Evolutionary conservation across 2,797 vertebrate genomes (phyloP).

Genomic region (Siniperca obscura): DNA sequence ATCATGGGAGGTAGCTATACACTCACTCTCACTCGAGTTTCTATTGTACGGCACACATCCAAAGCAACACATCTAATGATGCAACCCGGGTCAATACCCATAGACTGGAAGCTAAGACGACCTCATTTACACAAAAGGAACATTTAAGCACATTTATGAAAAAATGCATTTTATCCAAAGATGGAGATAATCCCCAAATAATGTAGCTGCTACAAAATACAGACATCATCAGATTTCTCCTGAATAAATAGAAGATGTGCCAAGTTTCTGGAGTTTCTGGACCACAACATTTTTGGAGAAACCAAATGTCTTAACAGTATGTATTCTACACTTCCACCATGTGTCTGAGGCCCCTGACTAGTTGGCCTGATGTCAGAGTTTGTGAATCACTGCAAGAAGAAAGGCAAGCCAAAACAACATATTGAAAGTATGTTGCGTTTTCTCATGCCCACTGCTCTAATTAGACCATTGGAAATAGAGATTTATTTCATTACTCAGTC

Average conservation of each 20-base stretch:
- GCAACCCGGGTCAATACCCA: slow-evolving; percentile 62
- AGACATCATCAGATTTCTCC: slow-evolving; percentile 17
- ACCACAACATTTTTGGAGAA: slow-evolving; percentile 39
- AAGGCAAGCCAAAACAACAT: slow-evolving; percentile 56
- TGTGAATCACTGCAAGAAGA: slow-evolving; percentile 55
- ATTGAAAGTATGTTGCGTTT: slow-evolving; percentile 59
- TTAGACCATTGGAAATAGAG: not conserved
- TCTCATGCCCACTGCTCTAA: slow-evolving; percentile 16
- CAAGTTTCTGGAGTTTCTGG: slow-evolving; percentile 30
- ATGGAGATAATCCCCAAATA: slow-evolving; percentile 1
- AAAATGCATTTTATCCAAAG: not conserved
- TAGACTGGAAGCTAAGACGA: slow-evolving; percentile 10
- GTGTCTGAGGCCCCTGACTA: slow-evolving; percentile 67
- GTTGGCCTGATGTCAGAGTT: slow-evolving; percentile 62
- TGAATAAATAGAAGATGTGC: slow-evolving; percentile 28
- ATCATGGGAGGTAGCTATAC: slow-evolving; percentile 59
- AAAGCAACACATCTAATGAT: slow-evolving; percentile 61
- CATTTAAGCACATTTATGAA: slow-evolving; percentile 18
- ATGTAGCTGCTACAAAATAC: slow-evolving; percentile 1
- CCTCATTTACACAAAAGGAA: slow-evolving; percentile 20
- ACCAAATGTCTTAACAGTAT: slow-evolving; percentile 70
- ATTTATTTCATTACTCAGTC: not conserved
- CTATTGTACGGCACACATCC: slow-evolving; percentile 44
- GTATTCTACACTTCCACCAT: slow-evolving; percentile 58
- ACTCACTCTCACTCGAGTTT: slow-evolving; percentile 26